phyloP scores from a whole-genome alignment of 37 sponge, comb jelly and placozoan genomes.

The Bolinopsis microptera region DNA sequence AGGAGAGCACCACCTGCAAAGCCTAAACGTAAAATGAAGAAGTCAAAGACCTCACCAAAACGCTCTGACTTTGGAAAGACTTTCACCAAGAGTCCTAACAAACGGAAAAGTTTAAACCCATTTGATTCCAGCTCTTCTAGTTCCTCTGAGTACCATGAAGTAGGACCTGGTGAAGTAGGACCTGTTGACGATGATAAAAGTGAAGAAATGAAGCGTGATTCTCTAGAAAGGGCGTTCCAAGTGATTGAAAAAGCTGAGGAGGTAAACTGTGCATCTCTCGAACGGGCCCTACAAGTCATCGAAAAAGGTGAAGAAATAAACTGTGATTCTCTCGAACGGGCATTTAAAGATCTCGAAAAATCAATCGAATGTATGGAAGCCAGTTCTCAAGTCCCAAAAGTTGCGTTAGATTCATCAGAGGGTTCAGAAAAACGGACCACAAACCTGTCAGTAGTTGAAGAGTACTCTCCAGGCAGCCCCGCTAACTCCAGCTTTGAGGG shows the following conservation, averaged over 20 bases:
- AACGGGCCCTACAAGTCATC: not conserved
- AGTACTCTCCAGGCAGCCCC: not conserved
- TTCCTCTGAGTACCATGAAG: not conserved
- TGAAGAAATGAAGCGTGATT: not conserved
- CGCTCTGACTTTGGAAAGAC: not conserved
- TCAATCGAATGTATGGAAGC: not conserved
- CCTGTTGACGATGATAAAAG: too few relatives aligned
- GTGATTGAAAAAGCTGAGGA: not conserved
- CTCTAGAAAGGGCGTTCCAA: not conserved
- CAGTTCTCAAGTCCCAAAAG: not conserved
- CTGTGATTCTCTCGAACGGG: not conserved
- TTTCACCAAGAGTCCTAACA: not conserved
- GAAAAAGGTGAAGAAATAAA: not conserved
- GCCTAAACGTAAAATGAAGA: not conserved
- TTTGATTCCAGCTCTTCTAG: not conserved
- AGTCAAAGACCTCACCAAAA: not conserved
- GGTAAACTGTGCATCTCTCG: not conserved
- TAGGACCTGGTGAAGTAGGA: not conserved
- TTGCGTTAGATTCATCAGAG: not conserved
- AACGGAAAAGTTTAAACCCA: not conserved
- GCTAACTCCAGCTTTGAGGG: not conserved
- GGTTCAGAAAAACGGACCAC: not conserved
- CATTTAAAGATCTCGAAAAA: slow-evolving; percentile 7
- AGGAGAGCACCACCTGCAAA: not conserved
- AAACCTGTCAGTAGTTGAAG: not conserved